Conservation (phyloP, 2,888 invertebrate genomes). For the Lysandra bellargus region DNA sequence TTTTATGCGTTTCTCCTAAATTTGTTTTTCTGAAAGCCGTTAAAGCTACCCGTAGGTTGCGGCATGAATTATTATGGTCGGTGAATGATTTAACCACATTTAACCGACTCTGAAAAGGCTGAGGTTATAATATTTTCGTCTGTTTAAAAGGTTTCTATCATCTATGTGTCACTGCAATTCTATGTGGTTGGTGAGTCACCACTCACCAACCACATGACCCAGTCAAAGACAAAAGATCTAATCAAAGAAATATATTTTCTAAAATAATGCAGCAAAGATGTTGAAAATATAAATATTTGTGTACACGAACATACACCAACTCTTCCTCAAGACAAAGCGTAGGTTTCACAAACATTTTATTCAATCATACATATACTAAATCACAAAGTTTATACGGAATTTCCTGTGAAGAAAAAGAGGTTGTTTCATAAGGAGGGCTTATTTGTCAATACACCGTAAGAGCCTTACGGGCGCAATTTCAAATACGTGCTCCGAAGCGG, state of each 20-base stretch:
- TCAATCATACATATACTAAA: background rate
- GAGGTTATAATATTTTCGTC: no score
- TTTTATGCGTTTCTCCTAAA: slow-evolving; percentile 9
- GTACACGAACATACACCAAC: background rate
- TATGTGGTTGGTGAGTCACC: no score
- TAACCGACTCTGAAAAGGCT: no score
- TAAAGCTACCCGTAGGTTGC: background rate
- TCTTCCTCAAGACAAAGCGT: background rate
- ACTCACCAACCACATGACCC: no score
- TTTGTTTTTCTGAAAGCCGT: slow-evolving; percentile 17
- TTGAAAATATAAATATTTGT: no score
- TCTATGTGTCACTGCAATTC: no score
- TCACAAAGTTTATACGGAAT: slow-evolving; percentile 11
- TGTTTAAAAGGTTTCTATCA: no score
- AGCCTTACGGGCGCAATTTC: slow-evolving; percentile 24
- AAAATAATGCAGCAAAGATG: no score
- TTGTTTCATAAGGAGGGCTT: slow-evolving; percentile 13
- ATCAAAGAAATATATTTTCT: no score
- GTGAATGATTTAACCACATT: no score
- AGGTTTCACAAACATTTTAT: background rate
- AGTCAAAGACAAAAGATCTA: no score
- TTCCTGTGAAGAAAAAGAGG: slow-evolving; percentile 28
- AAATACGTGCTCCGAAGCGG: background rate
- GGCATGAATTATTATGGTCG: background rate
- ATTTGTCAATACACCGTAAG: slow-evolving; percentile 19